Conservation (phyloP, 2,888 invertebrate genomes). For the Sepiola atlantica region DNA sequence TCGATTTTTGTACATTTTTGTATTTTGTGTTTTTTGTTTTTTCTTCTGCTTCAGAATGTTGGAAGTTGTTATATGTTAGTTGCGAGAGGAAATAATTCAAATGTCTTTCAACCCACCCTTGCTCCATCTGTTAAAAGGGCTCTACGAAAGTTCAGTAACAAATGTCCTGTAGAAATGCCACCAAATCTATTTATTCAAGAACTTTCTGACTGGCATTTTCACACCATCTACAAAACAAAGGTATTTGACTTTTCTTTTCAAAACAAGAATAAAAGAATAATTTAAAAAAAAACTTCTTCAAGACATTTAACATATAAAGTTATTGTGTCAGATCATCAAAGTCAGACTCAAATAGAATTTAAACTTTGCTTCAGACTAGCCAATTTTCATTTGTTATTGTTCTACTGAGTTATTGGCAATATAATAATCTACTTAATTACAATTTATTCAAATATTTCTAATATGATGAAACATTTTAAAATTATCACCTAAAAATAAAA, state of each 20-base stretch:
- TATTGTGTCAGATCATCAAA: too few relatives aligned
- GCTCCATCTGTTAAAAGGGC: background rate
- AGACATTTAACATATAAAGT: too few relatives aligned
- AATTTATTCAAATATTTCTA: too few relatives aligned
- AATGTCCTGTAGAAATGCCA: conserved; percentile 6
- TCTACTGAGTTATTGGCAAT: too few relatives aligned
- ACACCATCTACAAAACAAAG: background rate
- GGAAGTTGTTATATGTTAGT: background rate
- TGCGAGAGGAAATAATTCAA: background rate
- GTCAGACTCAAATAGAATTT: too few relatives aligned
- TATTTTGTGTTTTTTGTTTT: background rate
- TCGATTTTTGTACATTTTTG: too few relatives aligned
- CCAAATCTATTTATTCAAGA: background rate
- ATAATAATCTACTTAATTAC: too few relatives aligned
- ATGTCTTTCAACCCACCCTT: background rate
- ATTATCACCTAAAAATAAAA: too few relatives aligned
- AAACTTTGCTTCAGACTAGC: too few relatives aligned
- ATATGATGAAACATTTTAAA: too few relatives aligned
- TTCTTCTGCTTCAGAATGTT: background rate
- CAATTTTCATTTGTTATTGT: too few relatives aligned
- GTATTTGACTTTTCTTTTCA: background rate
- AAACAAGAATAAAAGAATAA: background rate
- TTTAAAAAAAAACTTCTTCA: too few relatives aligned
- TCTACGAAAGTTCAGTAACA: background rate
- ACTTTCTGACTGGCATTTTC: background rate